phyloP scores from a whole-genome alignment of 2,797 vertebrate species.

The Borostomias antarcticus region DNA sequence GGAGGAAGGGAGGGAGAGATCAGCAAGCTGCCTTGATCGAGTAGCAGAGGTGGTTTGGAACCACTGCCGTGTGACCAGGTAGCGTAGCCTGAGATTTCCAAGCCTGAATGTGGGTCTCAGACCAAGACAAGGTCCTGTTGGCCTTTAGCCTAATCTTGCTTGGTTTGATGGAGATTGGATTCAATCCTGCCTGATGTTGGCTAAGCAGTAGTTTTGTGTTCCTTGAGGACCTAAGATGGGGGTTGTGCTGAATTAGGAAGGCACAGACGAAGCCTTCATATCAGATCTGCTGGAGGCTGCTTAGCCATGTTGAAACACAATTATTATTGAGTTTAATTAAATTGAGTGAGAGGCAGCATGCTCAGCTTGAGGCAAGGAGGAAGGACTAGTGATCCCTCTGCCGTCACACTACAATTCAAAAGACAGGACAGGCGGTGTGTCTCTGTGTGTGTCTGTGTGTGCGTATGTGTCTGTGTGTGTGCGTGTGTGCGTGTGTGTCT shows the following conservation, averaged over 20 bases:
- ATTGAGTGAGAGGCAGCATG: constrained; percentile 63
- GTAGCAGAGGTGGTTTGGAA: neutral
- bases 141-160: neutral
- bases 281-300: constrained; percentile 50
- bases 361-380: constrained; percentile 42
- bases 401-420: constrained; percentile 17
- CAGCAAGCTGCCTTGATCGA: neutral
- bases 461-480: neutral
- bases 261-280: constrained; percentile 39
- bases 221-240: neutral
- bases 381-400: no score
- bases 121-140: neutral
- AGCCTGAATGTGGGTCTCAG: neutral
- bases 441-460: constrained; percentile 50
- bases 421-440: constrained; percentile 24
- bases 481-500: neutral
- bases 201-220: neutral
- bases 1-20: no score
- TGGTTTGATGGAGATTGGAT: neutral
- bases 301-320: constrained; percentile 40
- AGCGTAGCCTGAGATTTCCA: neutral
- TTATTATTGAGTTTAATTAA: constrained; percentile 70
- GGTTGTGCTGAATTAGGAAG: constrained; percentile 25
- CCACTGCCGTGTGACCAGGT: neutral
- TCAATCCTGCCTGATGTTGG: neutral